Evolutionary conservation across 2,888 invertebrate species (phyloP).

Genomic region (Drosophila setosimentum): DNA sequence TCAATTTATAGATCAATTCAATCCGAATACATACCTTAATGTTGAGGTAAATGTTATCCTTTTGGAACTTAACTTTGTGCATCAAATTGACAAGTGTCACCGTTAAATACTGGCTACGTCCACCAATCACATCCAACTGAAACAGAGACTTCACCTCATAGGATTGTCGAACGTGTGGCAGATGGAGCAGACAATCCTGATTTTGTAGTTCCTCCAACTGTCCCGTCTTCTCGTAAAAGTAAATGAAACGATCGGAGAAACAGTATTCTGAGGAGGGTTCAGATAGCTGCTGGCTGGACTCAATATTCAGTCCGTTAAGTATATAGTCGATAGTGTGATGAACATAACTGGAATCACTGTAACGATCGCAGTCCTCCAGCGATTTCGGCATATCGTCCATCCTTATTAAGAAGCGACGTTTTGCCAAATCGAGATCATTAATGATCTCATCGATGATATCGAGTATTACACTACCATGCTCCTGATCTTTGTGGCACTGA

Average conservation of each 20-base stretch:
- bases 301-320: conserved; percentile 65
- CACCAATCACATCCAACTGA: conserved; percentile 72
- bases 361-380: conserved; percentile 7
- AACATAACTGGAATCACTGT: conserved; percentile 51
- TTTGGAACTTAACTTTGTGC: conserved; percentile 65
- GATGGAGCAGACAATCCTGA: conserved; percentile 50
- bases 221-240: conserved; percentile 77
- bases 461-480: conserved; percentile 49
- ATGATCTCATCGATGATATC: conserved; percentile 75
- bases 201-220: conserved; percentile 30
- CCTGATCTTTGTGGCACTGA: conserved; percentile 33
- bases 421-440: conserved; percentile 67
- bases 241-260: conserved; percentile 62
- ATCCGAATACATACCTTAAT: conserved; percentile 59
- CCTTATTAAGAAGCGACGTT: conserved; percentile 57
- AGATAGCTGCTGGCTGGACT: conserved; percentile 75
- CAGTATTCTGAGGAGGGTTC: conserved; percentile 71
- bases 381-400: conserved; percentile 4
- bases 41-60: conserved; percentile 75
- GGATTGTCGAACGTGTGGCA: conserved; percentile 49
- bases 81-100: conserved; percentile 75
- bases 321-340: conserved; percentile 57
- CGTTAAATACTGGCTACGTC: conserved; percentile 62
- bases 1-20: neutral
- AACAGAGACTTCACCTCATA: conserved; percentile 64